A percentile compares a stretch with the other conserved stretches of the same genome.
Conservation (phyloP, 2,113 vertebrate genomes). For the Pangasianodon gigas region DNA sequence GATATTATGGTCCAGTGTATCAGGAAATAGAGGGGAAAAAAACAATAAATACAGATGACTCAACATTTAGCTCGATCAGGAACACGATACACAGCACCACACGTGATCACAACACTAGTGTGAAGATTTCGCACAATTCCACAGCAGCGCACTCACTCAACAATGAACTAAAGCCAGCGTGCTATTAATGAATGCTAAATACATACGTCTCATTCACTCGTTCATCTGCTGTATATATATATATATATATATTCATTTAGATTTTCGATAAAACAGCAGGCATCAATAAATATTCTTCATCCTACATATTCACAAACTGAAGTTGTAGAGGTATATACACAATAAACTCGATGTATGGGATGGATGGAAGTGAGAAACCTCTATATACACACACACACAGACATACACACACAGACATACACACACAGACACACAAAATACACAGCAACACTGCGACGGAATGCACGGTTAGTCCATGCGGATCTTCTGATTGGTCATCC, state of each 20-base stretch:
- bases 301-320: not conserved
- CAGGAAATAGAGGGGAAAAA: constrained; percentile 20
- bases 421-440: too few species aligned
- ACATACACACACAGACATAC: too few species aligned
- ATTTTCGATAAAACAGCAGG: not conserved
- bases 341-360: not conserved
- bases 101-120: not conserved
- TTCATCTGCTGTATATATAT: not conserved
- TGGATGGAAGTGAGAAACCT: not conserved
- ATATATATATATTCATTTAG: not conserved
- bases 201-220: not conserved
- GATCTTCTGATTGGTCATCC: too few species aligned
- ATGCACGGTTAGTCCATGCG: too few species aligned
- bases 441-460: not conserved
- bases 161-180: not conserved
- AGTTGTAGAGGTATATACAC: not conserved
- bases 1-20: constrained; percentile 2
- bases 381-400: not conserved
- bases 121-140: not conserved
- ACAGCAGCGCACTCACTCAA: not conserved
- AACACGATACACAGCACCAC: not conserved
- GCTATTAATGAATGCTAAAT: not conserved
- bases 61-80: not conserved
- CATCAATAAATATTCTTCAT: constrained; percentile 49
- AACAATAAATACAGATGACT: constrained; percentile 41